Conservation (phyloP, 2,797 vertebrate species). For the Emys orbicularis region DNA sequence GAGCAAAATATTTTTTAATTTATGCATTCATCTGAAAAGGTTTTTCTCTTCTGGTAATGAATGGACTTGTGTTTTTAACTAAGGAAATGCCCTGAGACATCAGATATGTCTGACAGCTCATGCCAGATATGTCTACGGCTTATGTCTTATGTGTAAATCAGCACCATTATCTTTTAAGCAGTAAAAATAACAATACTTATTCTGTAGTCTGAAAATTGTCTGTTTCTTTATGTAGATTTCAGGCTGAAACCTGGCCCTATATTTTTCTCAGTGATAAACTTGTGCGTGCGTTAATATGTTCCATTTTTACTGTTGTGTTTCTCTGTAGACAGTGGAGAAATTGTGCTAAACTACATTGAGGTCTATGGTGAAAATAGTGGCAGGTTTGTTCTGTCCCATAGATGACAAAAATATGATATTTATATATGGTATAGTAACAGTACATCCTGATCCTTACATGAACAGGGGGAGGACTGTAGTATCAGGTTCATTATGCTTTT, state of each 20-base stretch:
- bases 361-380: neutral
- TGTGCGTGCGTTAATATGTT: rapidly evolving
- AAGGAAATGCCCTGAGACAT: constrained; percentile 12
- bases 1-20: neutral
- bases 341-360: neutral
- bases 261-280: neutral
- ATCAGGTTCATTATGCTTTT: neutral
- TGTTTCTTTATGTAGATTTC: constrained; percentile 10
- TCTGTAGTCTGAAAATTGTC: neutral
- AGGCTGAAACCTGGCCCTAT: neutral
- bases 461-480: neutral
- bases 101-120: constrained; percentile 29
- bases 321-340: neutral
- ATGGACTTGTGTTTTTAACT: neutral
- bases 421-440: neutral
- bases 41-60: constrained; percentile 10
- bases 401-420: neutral
- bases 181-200: constrained; percentile 56
- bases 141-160: constrained; percentile 45
- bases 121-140: constrained; percentile 40
- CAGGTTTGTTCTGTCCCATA: rapidly evolving
- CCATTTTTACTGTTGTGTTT: neutral
- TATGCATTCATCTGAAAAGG: neutral
- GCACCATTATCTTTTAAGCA: constrained; percentile 30
- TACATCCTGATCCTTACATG: neutral